phyloP scores from a whole-genome alignment of 2,113 vertebrate species.

The Lynx canadensis region DNA sequence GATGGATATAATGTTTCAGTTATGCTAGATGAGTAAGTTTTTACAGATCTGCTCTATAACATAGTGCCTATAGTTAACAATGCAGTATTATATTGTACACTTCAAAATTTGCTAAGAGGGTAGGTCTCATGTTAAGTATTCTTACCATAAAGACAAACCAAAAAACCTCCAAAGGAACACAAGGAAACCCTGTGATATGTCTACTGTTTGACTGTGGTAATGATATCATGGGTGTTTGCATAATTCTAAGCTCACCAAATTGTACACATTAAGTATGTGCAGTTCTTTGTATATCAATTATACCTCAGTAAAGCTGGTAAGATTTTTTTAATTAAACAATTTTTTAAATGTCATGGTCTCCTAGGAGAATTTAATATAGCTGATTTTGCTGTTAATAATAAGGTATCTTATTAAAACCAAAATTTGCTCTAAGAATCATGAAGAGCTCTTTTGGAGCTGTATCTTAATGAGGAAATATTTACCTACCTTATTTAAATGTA shows the following conservation, averaged over 20 bases:
- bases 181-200: not conserved
- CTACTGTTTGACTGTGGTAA: not conserved
- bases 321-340: not conserved
- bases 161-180: not conserved
- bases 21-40: not conserved
- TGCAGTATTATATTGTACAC: not conserved
- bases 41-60: not conserved
- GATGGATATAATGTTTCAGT: not conserved
- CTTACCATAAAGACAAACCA: not conserved
- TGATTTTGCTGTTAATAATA: constrained; percentile 42
- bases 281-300: not conserved
- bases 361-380: not conserved
- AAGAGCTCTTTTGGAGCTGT: not conserved
- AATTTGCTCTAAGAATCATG: constrained; percentile 10
- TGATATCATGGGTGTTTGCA: not conserved
- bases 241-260: not conserved
- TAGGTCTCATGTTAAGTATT: not conserved
- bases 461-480: constrained; percentile 1
- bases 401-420: constrained; percentile 3
- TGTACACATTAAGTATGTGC: not conserved
- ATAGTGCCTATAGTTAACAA: not conserved
- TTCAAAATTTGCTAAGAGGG: constrained; percentile 22
- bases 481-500: constrained; percentile 37
- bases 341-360: not conserved
- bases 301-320: constrained; percentile 18